A percentile compares a stretch with the other conserved stretches of the same genome.
These are phyloP conservation scores for Chrysoperla carnea DNA, from an alignment of 1,140 invertebrate genomes.

Conservation along the genomic window DNA sequence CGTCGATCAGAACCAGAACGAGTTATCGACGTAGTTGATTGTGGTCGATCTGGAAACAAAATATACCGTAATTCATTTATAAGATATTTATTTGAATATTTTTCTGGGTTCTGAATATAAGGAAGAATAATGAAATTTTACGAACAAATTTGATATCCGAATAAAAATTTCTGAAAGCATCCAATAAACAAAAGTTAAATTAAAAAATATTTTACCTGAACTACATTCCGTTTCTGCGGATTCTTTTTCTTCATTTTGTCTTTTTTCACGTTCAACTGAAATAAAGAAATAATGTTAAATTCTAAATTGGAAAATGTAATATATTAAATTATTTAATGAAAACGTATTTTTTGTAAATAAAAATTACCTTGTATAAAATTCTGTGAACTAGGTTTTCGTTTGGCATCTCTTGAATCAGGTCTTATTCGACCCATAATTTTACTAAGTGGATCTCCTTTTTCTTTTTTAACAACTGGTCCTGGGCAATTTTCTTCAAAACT, in stretches of 20 bases:
- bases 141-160: too few species aligned
- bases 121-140: too few species aligned
- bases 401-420: constrained; percentile 26
- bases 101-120: too few species aligned
- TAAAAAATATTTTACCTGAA: too few species aligned
- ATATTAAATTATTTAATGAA: too few species aligned
- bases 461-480: constrained; percentile 51
- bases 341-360: not conserved
- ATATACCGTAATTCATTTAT: not conserved
- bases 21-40: not conserved
- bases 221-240: not conserved
- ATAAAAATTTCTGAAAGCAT: too few species aligned
- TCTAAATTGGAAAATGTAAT: too few species aligned
- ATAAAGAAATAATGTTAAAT: too few species aligned
- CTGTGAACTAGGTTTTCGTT: constrained; percentile 27
- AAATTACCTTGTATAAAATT: constrained; percentile 29
- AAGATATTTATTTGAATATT: not conserved
- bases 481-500: constrained; percentile 71
- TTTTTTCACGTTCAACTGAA: constrained; percentile 17
- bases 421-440: constrained; percentile 59
- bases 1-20: not conserved
- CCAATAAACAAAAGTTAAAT: too few species aligned
- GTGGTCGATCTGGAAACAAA: not conserved
- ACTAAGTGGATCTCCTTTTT: constrained; percentile 48
- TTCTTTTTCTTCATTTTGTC: constrained; percentile 17